These are phyloP conservation scores for Drosophila niveifrons DNA, from an alignment of 2,888 invertebrate genomes.

Conservation along the genomic window DNA sequence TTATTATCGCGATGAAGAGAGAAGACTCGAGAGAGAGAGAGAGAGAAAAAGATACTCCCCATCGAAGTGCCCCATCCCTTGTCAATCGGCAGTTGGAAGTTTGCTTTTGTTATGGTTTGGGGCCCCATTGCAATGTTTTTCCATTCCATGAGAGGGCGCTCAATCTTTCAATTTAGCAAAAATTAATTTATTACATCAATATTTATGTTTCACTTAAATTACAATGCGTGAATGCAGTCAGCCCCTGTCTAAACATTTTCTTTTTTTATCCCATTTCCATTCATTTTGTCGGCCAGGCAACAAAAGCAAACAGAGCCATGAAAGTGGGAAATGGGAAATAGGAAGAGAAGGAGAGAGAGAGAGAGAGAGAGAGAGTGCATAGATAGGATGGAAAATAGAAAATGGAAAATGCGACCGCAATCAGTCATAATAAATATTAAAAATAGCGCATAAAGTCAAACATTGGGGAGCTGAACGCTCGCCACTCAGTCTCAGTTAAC, in stretches of 20 bases:
- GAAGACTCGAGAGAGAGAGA: no score
- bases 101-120: conserved; percentile 12
- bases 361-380: background rate
- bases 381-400: conserved; percentile 19
- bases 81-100: conserved; percentile 20
- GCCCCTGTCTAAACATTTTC: conserved; percentile 70
- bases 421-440: conserved; percentile 80
- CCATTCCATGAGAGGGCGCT: conserved; percentile 2
- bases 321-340: background rate
- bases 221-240: conserved; percentile 81
- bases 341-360: background rate
- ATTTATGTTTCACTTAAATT: conserved; percentile 83
- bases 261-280: conserved; percentile 53
- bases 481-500: conserved; percentile 9
- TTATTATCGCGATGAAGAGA: no score
- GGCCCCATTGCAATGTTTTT: background rate
- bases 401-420: conserved; percentile 67
- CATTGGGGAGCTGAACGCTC: conserved; percentile 51
- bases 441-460: conserved; percentile 79
- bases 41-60: no score
- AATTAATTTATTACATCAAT: conserved; percentile 82
- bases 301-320: conserved; percentile 46
- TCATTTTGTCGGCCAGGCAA: conserved; percentile 32
- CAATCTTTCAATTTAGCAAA: conserved; percentile 68
- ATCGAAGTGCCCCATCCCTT: background rate